phyloP scores from a whole-genome alignment of 1,140 invertebrate genomes.

The Procambarus clarkii region DNA sequence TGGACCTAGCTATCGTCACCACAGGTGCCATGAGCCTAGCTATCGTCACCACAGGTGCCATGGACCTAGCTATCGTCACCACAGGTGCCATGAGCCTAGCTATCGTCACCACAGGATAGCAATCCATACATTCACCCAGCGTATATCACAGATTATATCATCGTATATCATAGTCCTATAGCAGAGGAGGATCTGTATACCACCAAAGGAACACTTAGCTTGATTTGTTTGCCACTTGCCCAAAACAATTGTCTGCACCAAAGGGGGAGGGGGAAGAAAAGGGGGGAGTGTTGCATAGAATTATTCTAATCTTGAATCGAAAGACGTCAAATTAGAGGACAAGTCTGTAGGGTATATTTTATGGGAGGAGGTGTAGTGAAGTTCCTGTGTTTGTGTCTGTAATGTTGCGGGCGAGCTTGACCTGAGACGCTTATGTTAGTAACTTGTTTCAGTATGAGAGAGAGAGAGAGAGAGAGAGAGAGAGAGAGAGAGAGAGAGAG shows the following conservation, averaged over 20 bases:
- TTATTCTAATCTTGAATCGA: not conserved
- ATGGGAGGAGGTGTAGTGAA: not conserved
- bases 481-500: no score
- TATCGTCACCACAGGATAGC: no score
- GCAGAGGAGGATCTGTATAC: no score
- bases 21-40: no score
- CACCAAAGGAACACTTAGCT: not conserved
- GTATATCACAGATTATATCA: not conserved
- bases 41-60: no score
- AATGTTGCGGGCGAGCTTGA: not conserved
- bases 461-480: not conserved
- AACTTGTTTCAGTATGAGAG: not conserved
- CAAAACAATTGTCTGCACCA: not conserved
- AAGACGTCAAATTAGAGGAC: not conserved
- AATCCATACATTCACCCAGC: no score
- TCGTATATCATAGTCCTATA: not conserved
- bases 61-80: no score
- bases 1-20: no score
- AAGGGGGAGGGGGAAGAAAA: no score
- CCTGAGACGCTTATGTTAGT: not conserved
- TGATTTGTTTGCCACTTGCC: not conserved
- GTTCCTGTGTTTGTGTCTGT: not conserved
- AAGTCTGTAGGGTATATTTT: not conserved
- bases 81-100: no score
- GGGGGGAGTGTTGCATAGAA: not conserved